Base-by-base conservation (phyloP, 2,113 vertebrate species). In the Gasterosteus nipponicus region DNA sequence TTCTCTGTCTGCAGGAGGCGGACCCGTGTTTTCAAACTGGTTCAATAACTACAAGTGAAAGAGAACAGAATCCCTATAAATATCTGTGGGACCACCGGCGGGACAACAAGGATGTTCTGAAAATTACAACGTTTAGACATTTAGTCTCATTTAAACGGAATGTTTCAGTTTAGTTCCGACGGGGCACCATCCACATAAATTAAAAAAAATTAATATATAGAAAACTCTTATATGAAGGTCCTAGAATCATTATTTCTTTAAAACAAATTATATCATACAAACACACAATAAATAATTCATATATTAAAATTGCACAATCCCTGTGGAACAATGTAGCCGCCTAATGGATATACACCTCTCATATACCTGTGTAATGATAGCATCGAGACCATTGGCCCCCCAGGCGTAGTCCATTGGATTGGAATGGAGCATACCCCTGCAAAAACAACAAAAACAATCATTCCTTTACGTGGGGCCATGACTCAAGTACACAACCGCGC, bases 11-110 rank as follows among this genome's bases (percentile, higher is more conserved):
- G 98, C 98, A 51, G 98, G 98, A 3, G 98, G 98, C 0, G 98
- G 98, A 57, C 98, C 98, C 0, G 97, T 97, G 92, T 97, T 99
- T 93, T 98, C 98, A 95, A 99, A 99, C 90, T 98, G 98, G 94
- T 98, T 99, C 93, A 99, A 94, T 88, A 99, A 95, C 98, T 99
- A 57, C n/a, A 84, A 65, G 26, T 33, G 26, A 65, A 75, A 81
- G 42, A 38, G 26, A 47, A 26, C 19, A 53, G 14, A 41, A 29
- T 16, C 2, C 7, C 1, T 62, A 58, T 63, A 26, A 71, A 54
- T 29, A 19, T 15, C 47, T 39, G 7, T 38, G 31, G 51, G 18
- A 31, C 41, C 4, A 41, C 53, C 33, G 39, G 31, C 7, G 56
- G 29, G 5, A 56, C 4, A 53, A 62, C 10, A 7, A 46, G 22